These are phyloP conservation scores for Phoxinus phoxinus DNA, from an alignment of 2,113 vertebrate genomes.

Conservation along the genomic window DNA sequence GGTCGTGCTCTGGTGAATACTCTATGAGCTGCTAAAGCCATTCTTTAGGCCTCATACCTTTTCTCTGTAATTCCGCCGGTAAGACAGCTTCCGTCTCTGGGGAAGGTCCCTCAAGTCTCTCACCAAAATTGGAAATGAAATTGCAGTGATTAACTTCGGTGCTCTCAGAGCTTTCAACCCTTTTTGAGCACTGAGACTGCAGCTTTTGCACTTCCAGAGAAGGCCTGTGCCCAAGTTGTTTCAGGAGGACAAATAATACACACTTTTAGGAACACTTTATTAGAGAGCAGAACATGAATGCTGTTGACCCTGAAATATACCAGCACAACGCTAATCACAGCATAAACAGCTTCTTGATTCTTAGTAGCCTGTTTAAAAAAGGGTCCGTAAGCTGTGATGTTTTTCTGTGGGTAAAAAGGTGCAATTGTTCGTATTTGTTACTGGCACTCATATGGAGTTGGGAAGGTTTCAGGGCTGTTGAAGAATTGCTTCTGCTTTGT, in stretches of 20 bases:
- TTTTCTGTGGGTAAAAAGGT: conserved; percentile 60
- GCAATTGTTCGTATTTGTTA: conserved; percentile 60
- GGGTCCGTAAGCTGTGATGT: conserved; percentile 16
- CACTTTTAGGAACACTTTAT: neutral
- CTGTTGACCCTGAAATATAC: neutral
- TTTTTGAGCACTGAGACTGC: neutral
- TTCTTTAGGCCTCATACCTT: neutral
- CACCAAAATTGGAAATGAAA: conserved; percentile 10
- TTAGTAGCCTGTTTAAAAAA: neutral
- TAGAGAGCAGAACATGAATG: neutral
- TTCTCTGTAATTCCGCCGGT: neutral
- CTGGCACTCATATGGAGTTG: conserved; percentile 58
- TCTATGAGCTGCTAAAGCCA: conserved; percentile 17
- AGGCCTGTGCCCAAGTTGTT: neutral
- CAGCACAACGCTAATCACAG: neutral
- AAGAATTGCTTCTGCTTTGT: conserved; percentile 70
- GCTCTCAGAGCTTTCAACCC: neutral
- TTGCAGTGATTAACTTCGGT: conserved; percentile 16
- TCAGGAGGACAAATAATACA: conserved; percentile 1
- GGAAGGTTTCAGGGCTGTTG: conserved; percentile 63
- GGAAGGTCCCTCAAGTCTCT: conserved; percentile 26
- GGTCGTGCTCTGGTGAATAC: neutral
- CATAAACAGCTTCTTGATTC: neutral
- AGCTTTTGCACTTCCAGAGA: neutral
- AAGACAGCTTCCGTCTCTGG: neutral